Evolutionary conservation across 2,888 invertebrate genomes (phyloP), one percentile per base, ranked within the genome.

Genomic region (Pristionchus arcanus): DNA sequence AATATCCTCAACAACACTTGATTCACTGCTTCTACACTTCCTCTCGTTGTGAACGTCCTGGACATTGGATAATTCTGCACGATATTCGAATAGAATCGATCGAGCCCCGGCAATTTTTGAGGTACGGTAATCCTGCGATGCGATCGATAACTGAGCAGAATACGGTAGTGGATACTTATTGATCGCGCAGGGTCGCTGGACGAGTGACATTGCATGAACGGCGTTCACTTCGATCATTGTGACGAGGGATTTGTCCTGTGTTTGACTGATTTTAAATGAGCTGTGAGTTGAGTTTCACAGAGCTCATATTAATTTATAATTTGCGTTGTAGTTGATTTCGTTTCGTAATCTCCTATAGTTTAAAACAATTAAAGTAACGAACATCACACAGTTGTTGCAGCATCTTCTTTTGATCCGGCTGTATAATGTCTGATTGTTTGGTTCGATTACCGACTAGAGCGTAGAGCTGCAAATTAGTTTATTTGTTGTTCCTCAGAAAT

Each of bases 371-470:
- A 42, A 25, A 15, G 2, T 7, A 15, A 11, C 81, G 49, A 9
- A 81, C 84, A 3, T 85, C 84, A 21, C 84, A 85, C 34, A 85
- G 25, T 49, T 15, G 28, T 25, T 85, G 84, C 34, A 85, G 13
- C 21, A 85, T 11, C 84, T 19, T 15, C 2, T 34, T 59, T 59
- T 85, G 84, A 59, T 85, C 59, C 11, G 84, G 84, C 84, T 85
- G 59, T 16, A 37, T 59, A 11, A 85, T 34, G 34, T 85, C 84
- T 34, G 59, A 59, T 59, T 31, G 34, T 34, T 16, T 53, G 28
- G 81, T 81, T 4, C 84, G 84, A 85, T 59, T 85, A 5, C 84
- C 84, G 4, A 59, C 59, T 34, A 85, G 59, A 9, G 59, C 59
- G 25, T 21, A 85, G 21, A 85, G 34, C 84, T 85, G 25, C 11